Evolutionary conservation across 2,888 invertebrate species (phyloP), one percentile per base, ranked within the genome.

Genomic region (Coelinius sp.): DNA sequence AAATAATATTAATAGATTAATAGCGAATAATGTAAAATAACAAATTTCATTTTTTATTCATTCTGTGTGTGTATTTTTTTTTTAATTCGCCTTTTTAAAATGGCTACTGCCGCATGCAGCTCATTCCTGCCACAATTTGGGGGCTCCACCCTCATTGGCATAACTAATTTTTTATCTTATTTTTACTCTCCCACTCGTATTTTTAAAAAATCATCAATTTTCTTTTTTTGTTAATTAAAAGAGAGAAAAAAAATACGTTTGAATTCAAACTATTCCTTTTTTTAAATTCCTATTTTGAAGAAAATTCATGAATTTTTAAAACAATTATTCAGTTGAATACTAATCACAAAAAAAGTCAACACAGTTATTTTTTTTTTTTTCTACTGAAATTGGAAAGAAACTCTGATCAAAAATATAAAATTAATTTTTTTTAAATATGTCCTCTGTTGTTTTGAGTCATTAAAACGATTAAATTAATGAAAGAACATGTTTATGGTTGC

Each of bases 131-230:
- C 35, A 49, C 35, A 52, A n/a, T n/a, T n/a, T n/a, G 14, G 69
- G 78, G 79, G 82, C 68, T 82, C 81, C 75, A 80, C 80, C 80
- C 80, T 77, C 73, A 72, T 71, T 79, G 80, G 76, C 78, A 74
- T 63, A 73, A 65, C 62, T 65, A 52, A n/a, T n/a, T n/a, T 68
- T 73, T 44, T 24, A 22, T 52, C 41, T 27, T 8, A 38, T 66
- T 59, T 71, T 64, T 35, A 52, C 25, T 22, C 66, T 66, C 49
- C 27, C 44, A 64, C 38, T 63, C 38, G n/a, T 31, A 20, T 35
- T 59, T 8, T 24, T n/a, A 41, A 63, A 63, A 75, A 64, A 67
- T 52, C 68, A 73, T 31, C 66, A n/a, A 66, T 73, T 62, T 64
- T 71, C 69, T 69, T 46, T 41, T 65, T 68, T 72, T 68, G 75